These are phyloP conservation scores for Tubulanus polymorphus DNA, from an alignment of 2,888 invertebrate genomes.

Conservation along the genomic window DNA sequence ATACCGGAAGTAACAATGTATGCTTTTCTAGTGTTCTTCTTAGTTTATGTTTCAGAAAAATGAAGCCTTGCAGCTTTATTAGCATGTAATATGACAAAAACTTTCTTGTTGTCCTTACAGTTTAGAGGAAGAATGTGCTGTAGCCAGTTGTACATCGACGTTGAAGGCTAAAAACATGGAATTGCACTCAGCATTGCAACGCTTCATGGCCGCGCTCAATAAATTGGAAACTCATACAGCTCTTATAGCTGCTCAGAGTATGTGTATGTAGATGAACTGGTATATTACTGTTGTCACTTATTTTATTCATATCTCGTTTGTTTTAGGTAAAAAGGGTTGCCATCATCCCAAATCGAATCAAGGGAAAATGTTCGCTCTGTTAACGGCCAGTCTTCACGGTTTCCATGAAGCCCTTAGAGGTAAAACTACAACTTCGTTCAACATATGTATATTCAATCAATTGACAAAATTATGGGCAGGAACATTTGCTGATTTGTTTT, in stretches of 20 bases:
- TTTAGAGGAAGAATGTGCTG: constrained; percentile 48
- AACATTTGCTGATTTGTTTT: not conserved
- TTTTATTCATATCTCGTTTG: not conserved
- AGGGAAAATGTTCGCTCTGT: constrained; percentile 34
- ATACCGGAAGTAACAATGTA: not conserved
- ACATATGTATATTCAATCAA: not conserved
- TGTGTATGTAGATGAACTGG: constrained; percentile 14
- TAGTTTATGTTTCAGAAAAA: not conserved
- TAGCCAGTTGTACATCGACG: constrained; percentile 44
- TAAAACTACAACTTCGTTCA: constrained; percentile 14
- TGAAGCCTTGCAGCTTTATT: too few species aligned
- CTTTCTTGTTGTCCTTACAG: constrained; percentile 26
- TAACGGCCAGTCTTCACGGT: constrained; percentile 34
- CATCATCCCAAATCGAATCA: constrained; percentile 37
- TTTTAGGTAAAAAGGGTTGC: constrained; percentile 32
- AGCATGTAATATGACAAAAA: not conserved
- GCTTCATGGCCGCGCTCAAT: constrained; percentile 36
- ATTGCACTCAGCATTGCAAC: constrained; percentile 34
- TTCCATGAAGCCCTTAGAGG: constrained; percentile 46
- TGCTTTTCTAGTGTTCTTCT: not conserved
- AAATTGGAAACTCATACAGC: constrained; percentile 38
- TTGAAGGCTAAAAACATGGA: constrained; percentile 47
- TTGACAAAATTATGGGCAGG: not conserved
- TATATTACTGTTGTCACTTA: not conserved
- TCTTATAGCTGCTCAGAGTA: constrained; percentile 43